Evolutionary conservation across 2,888 invertebrate species (phyloP).

Genomic region (Lysandra bellargus): DNA sequence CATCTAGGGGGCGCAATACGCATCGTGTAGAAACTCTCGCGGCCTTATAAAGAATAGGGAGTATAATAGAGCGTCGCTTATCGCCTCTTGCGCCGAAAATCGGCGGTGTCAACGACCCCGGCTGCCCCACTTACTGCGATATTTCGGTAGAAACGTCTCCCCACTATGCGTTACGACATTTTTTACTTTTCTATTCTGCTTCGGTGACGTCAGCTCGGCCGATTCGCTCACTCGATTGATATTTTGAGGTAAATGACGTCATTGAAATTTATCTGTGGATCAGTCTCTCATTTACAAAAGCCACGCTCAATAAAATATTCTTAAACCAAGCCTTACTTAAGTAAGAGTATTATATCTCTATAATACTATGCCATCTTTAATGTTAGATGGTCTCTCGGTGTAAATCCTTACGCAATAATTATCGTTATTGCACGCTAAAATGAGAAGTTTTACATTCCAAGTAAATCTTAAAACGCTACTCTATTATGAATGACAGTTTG

Average conservation of each 20-base stretch:
- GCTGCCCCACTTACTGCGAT: constrained; percentile 65
- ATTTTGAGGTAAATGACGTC: neutral
- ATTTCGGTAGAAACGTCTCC: constrained; percentile 55
- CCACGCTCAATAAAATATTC: no score
- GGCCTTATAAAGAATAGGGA: constrained; percentile 10
- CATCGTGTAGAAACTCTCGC: neutral
- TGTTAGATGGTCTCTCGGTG: no score
- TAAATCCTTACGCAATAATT: no score
- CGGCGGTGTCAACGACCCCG: constrained; percentile 64
- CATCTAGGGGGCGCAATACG: neutral
- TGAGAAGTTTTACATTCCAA: neutral
- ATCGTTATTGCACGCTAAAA: no score
- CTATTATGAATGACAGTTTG: neutral
- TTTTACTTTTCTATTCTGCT: constrained; percentile 33
- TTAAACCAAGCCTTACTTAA: no score
- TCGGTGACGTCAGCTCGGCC: neutral
- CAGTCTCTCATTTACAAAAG: neutral
- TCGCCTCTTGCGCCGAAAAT: constrained; percentile 51
- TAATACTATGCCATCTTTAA: no score
- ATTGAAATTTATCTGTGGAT: neutral
- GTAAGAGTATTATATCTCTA: no score
- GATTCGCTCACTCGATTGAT: neutral
- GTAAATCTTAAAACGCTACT: neutral
- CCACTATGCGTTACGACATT: constrained; percentile 39
- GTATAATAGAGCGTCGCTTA: constrained; percentile 41